Evolutionary conservation across 2,113 vertebrate genomes (phyloP).

Genomic region (Meleagris gallopavo): DNA sequence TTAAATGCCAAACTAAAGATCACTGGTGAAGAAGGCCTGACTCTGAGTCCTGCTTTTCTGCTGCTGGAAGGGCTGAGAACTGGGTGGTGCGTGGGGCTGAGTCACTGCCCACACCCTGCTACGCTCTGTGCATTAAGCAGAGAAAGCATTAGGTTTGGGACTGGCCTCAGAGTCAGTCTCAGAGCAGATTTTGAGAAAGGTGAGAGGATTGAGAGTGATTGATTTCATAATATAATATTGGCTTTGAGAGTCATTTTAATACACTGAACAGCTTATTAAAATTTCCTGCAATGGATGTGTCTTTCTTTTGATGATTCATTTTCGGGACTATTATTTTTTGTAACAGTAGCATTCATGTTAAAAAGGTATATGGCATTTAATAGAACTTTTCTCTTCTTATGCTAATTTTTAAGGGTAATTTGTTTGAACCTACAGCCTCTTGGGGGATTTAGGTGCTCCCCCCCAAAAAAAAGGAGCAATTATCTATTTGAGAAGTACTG

Average conservation of each 20-base stretch:
- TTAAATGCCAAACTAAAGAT: not conserved
- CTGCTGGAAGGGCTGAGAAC: not conserved
- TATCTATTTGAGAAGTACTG: not conserved
- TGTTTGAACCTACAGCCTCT: constrained; percentile 11
- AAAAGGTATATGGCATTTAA: constrained; percentile 37
- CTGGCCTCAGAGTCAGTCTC: not conserved
- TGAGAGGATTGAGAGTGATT: not conserved
- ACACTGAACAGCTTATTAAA: not conserved
- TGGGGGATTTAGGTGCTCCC: constrained; percentile 32
- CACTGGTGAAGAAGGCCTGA: not conserved
- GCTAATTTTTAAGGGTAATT: constrained; percentile 45
- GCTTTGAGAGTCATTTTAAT: not conserved
- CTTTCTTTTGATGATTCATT: constrained; percentile 42
- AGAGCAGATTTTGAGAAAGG: not conserved
- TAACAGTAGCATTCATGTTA: not conserved
- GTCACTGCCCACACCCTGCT: not conserved
- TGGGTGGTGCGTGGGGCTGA: not conserved
- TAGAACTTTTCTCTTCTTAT: constrained; percentile 22
- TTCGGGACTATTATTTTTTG: not conserved
- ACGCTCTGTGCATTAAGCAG: not conserved
- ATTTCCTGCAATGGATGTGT: not conserved
- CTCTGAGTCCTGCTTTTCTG: not conserved
- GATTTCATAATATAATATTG: not conserved
- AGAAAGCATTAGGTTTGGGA: not conserved
- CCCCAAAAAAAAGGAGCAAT: not conserved